A percentile compares a stretch with the other conserved stretches of the same genome.
Conservation (phyloP, 1,140 invertebrate species). For the Plodia interpunctella region DNA sequence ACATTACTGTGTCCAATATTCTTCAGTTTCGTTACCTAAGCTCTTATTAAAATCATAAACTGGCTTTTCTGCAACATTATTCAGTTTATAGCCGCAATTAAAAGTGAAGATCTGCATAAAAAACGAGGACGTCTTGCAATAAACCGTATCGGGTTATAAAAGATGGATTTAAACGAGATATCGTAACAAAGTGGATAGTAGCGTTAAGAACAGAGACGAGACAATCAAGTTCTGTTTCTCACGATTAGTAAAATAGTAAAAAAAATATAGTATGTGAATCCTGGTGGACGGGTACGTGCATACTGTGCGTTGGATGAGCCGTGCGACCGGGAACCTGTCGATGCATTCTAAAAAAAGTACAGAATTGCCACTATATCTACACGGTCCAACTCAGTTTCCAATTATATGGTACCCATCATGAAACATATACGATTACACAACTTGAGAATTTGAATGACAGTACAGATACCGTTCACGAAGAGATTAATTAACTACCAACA, state of each 20-base stretch:
- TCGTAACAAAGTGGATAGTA: slow-evolving; percentile 27
- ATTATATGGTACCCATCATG: no score
- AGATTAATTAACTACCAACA: neutral
- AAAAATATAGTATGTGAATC: slow-evolving; percentile 59
- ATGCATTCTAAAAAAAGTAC: slow-evolving; percentile 1
- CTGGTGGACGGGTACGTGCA: slow-evolving; percentile 44
- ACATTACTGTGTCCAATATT: neutral
- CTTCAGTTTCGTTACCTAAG: neutral
- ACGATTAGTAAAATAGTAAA: slow-evolving; percentile 54
- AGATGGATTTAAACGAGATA: slow-evolving; percentile 24
- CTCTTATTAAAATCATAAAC: slow-evolving; percentile 14
- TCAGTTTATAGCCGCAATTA: slow-evolving; percentile 22
- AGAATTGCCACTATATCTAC: neutral
- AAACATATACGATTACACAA: no score
- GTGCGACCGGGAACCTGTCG: slow-evolving; percentile 37
- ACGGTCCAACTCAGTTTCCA: no score
- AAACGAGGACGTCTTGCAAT: slow-evolving; percentile 23
- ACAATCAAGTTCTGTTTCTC: slow-evolving; percentile 47
- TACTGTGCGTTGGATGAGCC: slow-evolving; percentile 29
- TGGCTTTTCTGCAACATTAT: slow-evolving; percentile 16
- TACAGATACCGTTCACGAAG: neutral
- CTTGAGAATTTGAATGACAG: no score
- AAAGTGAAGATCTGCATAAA: slow-evolving; percentile 22
- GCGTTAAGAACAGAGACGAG: slow-evolving; percentile 17
- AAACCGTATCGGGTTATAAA: slow-evolving; percentile 30